Evolutionary conservation across 2,888 invertebrate species (phyloP), one percentile per base, ranked within the genome.

Genomic region (Timema cristinae): DNA sequence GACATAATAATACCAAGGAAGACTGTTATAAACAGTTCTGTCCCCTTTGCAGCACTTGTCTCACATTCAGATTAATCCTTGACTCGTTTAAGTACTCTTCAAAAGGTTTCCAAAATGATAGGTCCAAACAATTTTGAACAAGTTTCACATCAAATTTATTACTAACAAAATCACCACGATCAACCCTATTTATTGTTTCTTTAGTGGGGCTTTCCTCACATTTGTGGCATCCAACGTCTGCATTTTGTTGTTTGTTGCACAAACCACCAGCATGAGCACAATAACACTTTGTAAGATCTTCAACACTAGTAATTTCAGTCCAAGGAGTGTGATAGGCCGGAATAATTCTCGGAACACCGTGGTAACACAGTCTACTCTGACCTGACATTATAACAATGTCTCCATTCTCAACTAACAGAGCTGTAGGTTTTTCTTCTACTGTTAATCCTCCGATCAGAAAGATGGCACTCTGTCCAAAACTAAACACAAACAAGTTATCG

Each of bases 401-500:
- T 0, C 98, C 98, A 82, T 94, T 95, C 72, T 89, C 86, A 4
- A 99, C 83, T 78, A 90, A 87, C 69, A 99, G 79, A 0, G 93
- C 88, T 16, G 86, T 83, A 5, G 93, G 90, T 78, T 87, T 84
- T 68, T 87, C 86, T 52, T 89, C 87, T 77, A 89, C 15, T 0
- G 88, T 88, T 76, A 81, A 81, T 0, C 97, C 96, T 32, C 98
- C 98, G 76, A 98, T 88, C 54, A 99, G 85, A 82, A 98, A 99
- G 78, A 99, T 88, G 13, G 97, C 97, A 70, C 93, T 89, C 82
- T 96, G 97, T 0, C 98, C 99, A 83, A 99, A 95, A 83, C 98
- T 98, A 83, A 78, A 86, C 81, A 67, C 71, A 71, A 32, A 32
- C 32, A 32, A 32, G 32, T 32, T 32, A 32, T 32, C 2, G 32